These are phyloP conservation scores for Aptenodytes patagonicus DNA, from an alignment of 2,113 vertebrate species.

Conservation along the genomic window DNA sequence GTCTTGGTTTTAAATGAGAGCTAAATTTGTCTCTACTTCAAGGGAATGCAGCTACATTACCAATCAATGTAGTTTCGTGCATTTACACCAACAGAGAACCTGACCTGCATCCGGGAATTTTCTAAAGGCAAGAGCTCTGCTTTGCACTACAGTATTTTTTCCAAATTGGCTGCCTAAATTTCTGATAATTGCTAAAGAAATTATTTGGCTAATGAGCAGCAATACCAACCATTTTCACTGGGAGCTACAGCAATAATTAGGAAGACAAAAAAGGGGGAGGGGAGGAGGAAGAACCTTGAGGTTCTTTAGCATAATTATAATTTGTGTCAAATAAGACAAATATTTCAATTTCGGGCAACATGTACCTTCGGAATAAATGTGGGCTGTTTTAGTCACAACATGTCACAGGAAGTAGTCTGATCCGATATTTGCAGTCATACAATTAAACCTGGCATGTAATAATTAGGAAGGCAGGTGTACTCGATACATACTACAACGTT, in stretches of 20 bases:
- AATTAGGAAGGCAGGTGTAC: conserved; percentile 57
- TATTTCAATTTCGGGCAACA: conserved; percentile 57
- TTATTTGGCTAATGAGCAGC: conserved; percentile 26
- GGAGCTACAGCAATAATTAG: conserved; percentile 13
- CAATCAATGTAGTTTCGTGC: neutral
- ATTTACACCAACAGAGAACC: neutral
- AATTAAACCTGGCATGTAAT: conserved; percentile 66
- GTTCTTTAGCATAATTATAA: conserved; percentile 41
- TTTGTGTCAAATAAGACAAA: conserved; percentile 50
- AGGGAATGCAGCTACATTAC: neutral
- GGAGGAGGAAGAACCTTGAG: neutral
- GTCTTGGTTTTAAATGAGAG: neutral
- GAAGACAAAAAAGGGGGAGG: neutral
- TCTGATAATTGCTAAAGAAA: neutral
- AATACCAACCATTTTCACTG: neutral
- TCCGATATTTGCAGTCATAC: conserved; percentile 1
- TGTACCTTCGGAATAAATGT: conserved; percentile 4
- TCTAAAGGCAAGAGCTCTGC: neutral
- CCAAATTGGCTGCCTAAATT: neutral
- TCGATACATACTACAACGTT: neutral
- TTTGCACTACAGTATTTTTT: neutral
- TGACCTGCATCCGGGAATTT: neutral
- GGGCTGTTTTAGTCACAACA: conserved; percentile 52
- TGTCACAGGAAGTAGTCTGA: conserved; percentile 15
- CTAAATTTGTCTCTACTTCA: neutral